Evolutionary conservation across 2,797 vertebrate genomes (phyloP).

Genomic region (Darevskia nairensis): DNA sequence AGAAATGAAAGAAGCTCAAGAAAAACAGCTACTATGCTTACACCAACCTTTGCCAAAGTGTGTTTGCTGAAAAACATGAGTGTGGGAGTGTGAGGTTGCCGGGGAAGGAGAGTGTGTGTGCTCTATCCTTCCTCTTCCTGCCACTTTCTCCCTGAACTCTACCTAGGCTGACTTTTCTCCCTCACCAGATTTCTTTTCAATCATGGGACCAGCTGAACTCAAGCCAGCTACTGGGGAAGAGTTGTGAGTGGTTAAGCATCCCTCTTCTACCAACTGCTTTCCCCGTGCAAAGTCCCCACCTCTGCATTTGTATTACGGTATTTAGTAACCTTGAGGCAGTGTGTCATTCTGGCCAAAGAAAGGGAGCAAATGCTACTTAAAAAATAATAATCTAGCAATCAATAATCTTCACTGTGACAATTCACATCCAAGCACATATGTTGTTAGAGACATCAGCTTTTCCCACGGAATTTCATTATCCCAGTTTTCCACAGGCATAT

Average conservation of each 20-base stretch:
- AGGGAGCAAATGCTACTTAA: neutral
- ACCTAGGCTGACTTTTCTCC: neutral
- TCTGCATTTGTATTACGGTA: neutral
- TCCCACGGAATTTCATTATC: neutral
- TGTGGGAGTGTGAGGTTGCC: neutral
- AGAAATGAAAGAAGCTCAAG: neutral
- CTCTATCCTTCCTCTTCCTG: too few relatives aligned
- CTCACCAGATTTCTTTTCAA: neutral
- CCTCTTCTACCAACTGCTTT: neutral
- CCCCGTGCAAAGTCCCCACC: neutral
- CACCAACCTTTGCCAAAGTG: too few relatives aligned
- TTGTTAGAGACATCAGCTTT: neutral
- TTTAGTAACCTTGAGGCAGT: neutral
- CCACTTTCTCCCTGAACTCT: neutral
- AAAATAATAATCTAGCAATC: neutral
- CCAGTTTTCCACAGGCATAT: slow-evolving; percentile 3
- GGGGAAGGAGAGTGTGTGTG: neutral
- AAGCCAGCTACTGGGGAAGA: neutral
- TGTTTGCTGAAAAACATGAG: neutral
- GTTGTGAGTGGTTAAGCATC: neutral
- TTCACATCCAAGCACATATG: neutral
- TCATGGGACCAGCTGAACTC: neutral
- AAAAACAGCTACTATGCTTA: too few relatives aligned
- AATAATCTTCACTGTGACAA: neutral
- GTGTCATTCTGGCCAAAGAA: neutral